Evolutionary conservation across 2,113 vertebrate genomes (phyloP).

Genomic region (Galemys pyrenaicus): DNA sequence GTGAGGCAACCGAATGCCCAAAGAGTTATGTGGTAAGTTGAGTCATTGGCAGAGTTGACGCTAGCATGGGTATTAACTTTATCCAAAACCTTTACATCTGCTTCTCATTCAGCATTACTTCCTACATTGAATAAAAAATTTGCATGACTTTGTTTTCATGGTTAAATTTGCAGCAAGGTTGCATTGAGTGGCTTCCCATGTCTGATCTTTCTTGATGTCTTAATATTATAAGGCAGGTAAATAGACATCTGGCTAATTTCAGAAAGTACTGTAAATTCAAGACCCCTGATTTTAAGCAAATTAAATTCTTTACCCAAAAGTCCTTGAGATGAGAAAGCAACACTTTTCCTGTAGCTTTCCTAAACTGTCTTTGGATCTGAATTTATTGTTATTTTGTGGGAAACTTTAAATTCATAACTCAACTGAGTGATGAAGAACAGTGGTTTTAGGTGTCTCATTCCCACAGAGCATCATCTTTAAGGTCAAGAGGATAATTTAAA

Average conservation of each 20-base stretch:
- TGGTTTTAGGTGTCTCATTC: conserved; percentile 43
- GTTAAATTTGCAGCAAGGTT: neutral
- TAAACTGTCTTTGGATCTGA: neutral
- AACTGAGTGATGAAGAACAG: neutral
- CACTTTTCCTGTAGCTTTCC: conserved; percentile 12
- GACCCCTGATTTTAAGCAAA: neutral
- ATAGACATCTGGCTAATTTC: neutral
- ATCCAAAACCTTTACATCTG: neutral
- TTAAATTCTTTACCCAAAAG: conserved; percentile 23
- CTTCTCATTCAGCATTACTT: neutral
- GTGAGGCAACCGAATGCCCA: neutral
- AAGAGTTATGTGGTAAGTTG: neutral
- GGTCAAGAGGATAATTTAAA: conserved; percentile 72
- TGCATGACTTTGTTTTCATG: neutral
- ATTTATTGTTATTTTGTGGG: conserved; percentile 63
- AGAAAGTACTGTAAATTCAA: neutral
- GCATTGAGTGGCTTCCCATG: neutral
- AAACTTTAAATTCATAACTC: conserved; percentile 54
- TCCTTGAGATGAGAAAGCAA: conserved; percentile 19
- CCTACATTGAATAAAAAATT: neutral
- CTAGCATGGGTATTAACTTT: neutral
- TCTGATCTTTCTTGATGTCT: neutral
- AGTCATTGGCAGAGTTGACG: neutral
- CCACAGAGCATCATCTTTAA: conserved; percentile 48
- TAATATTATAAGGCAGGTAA: neutral